These are phyloP conservation scores for Craseonycteris thonglongyai DNA, from an alignment of 2,113 vertebrate species.

Conservation along the genomic window DNA sequence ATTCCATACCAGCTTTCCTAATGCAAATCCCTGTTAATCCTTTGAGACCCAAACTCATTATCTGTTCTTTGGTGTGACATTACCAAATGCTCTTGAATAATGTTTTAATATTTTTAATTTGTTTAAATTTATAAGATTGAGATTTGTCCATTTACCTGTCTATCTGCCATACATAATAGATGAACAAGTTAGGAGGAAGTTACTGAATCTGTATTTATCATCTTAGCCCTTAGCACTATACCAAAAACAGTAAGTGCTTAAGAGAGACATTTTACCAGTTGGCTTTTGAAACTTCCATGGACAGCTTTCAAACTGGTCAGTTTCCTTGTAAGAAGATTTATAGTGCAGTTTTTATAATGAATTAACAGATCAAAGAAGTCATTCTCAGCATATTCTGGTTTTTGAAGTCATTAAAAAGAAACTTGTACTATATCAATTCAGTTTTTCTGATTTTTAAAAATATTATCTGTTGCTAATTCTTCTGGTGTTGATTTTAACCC, in stretches of 20 bases:
- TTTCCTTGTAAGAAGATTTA: background rate
- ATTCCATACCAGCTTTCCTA: background rate
- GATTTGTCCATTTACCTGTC: background rate
- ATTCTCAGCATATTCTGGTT: background rate
- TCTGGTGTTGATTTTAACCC: background rate
- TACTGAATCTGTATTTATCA: background rate
- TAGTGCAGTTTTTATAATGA: background rate
- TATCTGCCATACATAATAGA: background rate
- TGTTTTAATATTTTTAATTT: conserved; percentile 25
- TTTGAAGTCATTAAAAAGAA: background rate
- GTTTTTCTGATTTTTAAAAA: conserved; percentile 19
- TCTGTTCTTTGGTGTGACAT: background rate
- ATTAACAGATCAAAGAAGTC: background rate
- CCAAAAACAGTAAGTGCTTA: background rate
- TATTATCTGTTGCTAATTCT: background rate
- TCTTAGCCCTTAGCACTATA: background rate
- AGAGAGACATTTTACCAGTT: background rate
- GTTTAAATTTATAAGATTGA: background rate
- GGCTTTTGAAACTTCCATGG: background rate
- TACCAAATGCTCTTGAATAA: background rate
- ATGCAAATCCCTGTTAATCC: background rate
- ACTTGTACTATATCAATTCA: background rate
- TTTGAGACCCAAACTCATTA: background rate
- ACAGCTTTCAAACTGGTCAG: background rate
- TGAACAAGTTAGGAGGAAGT: background rate